Base-by-base conservation (phyloP, 2,888 invertebrate genomes). In the Eubasilissa splendida region DNA sequence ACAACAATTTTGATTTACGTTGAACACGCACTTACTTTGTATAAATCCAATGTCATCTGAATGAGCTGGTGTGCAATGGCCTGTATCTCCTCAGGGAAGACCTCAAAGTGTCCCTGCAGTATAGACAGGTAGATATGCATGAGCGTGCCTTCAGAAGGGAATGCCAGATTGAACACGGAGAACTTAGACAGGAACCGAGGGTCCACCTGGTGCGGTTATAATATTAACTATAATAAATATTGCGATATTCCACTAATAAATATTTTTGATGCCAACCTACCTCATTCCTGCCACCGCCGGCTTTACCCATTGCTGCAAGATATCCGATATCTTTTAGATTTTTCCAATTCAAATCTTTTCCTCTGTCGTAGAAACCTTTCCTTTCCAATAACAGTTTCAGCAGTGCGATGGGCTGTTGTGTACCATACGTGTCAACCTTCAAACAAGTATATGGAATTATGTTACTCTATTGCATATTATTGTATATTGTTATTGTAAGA, bases 171-270 rank as follows among this genome's bases (percentile, higher is more conserved):
- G 88, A 95, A 96, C 0, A 95, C 93, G 0, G 95, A 94, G 89
- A 97, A 98, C 93, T 96, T 94, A 0, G 97, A 97, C 85, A 97
- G 93, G 87, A 98, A 98, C 82, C 98, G 92, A 0, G 96, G 95
- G 88, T 98, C 97, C 12, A 97, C 96, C 91, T 91, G 54, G 22
- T 8, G 5, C 0, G 14, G 33, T 42, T 12, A 56, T 59, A 42
- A 33, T 58, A 10, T 53, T 56, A 54, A 54, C 10, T 56, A 14
- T 8, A 22, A 12, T 14, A n/a, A 11, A 3, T n/a, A 50, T 53
- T 70, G 52, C n/a, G 7, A 53, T 8, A 56, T 73, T 73, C 31
- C 14, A 52, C n/a, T 11, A 12, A 52, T 8, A 52, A 14, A 42
- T 10, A 63, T 63, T n/a, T 4, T 63, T 63, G 3, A 8, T 58